Evolutionary conservation across 2,797 vertebrate species (phyloP), one percentile per base, ranked within the genome.

Genomic region (Antrozous pallidus): DNA sequence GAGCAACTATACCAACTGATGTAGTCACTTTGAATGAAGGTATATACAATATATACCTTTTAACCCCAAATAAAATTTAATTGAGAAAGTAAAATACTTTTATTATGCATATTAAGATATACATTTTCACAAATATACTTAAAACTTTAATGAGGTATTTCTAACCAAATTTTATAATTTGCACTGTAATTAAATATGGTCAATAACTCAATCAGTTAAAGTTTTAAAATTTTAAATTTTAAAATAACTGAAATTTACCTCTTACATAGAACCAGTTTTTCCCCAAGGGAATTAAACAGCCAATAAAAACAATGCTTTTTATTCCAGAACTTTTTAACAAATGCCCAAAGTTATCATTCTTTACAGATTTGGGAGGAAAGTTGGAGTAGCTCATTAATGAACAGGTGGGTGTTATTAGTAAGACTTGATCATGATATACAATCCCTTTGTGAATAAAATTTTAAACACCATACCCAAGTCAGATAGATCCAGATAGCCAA

Each of bases 291-390:
- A 81, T 77, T 24, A 92, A 69, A 17, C 20, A 67, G 73, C 33
- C 42, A 78, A 61, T 67, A 86, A 78, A 93, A 95, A 91, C 28
- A 74, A 45, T 80, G 61, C 8, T 90, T 90, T 96, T 93, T 83
- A 82, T 67, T 90, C 84, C 36, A 61, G 56, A 42, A 7, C 36
- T 70, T 88, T 79, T 49, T 63, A 71, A 71, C 47, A 88, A 88
- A 71, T 65, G 45, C 36, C 84, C 56, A 36, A 78, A 74, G n/a
- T 79, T 86, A 89, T 20, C 24, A 88, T 85, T 86, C 40, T 86
- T 88, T 74, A 83, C 36, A 92, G 75, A 86, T 89, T 81, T 75
- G 8, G 47, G 49, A 28, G 28, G 18, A n/a, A 81, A 75, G 63
- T 86, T 36, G 56, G 18, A 90, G 20, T 58, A 33, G 13, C 6